Evolutionary conservation across 2,113 vertebrate species (phyloP), one percentile per base, ranked within the genome.

Genomic region (Silurus glanis): DNA sequence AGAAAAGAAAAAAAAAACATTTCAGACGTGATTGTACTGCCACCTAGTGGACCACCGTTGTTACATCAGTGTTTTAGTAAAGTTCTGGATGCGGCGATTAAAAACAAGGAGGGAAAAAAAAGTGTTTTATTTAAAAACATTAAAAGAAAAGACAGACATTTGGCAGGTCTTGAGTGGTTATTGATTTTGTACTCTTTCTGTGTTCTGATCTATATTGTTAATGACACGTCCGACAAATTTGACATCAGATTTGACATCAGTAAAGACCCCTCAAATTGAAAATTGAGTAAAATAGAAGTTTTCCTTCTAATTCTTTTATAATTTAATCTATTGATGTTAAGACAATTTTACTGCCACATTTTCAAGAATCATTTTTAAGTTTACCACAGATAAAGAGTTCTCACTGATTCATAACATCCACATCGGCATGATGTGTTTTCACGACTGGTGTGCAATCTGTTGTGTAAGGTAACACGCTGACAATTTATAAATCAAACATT

Each of bases 21-120:
- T 92, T 95, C 92, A 94, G 92, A 95, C 95, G 94, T 97, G 95
- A 92, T 96, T 93, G 93, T 94, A 94, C 94, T 96, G 94, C 94
- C 95, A 95, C 93, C 93, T 96, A 93, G 94, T 95, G 96, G 94
- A 89, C 88, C 81, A 93, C 86, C 94, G 89, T 95, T 95, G 94
- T 94, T 95, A 93, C 91, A 89, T 94, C 93, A 93, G 91, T 93
- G 92, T 96, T 95, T 94, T 95, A 90, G 90, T 93, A 90, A 90
- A 90, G 87, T 90, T 85, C 87, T 88, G 87, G 90, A 92, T 90
- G 91, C 90, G 87, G 90, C 92, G 87, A 92, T 88, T 93, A 90
- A 88, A 87, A 91, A 91, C 90, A 90, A 64, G 49, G 6, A 87
- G 85, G 64, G 90, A 93, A 88, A 91, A 89, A 74, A 83, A 89